A percentile compares a stretch with the other conserved stretches of the same genome.
phyloP scores from a whole-genome alignment of 2,797 vertebrate species.

The Amphiprion clarkii region DNA sequence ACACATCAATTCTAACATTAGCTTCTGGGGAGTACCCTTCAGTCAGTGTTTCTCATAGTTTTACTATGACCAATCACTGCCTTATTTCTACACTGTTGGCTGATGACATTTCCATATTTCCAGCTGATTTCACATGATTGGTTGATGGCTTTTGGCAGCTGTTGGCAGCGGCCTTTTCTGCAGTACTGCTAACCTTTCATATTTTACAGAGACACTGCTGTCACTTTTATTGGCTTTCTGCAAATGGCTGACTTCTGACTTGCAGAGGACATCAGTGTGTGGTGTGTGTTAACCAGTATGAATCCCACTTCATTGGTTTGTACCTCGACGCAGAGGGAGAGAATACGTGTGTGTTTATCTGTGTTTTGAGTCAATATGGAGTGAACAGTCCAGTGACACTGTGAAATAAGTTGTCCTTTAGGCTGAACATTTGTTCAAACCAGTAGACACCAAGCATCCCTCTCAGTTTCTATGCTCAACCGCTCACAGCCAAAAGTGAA shows the following conservation, averaged over 20 bases:
- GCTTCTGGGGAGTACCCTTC: background rate
- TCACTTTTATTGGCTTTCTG: conserved; percentile 58
- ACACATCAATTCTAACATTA: background rate
- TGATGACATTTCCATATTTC: conserved; percentile 57
- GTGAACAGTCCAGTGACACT: conserved; percentile 46
- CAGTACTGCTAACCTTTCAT: conserved; percentile 52
- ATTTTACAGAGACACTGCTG: conserved; percentile 45
- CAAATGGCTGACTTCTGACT: conserved; percentile 62
- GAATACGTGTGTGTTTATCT: conserved; percentile 29
- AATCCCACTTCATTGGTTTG: background rate
- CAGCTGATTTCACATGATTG: conserved; percentile 57
- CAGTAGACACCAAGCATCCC: conserved; percentile 19
- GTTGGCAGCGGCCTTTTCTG: conserved; percentile 19
- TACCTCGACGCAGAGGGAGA: background rate
- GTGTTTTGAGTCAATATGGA: conserved; percentile 45
- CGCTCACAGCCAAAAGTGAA: too few species aligned
- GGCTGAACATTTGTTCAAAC: conserved; percentile 53
- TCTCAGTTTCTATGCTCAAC: background rate
- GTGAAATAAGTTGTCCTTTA: conserved; percentile 66
- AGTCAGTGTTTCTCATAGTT: background rate
- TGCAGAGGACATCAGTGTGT: conserved; percentile 34
- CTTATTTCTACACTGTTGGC: conserved; percentile 35
- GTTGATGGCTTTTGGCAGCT: conserved; percentile 44
- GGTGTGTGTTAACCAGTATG: background rate
- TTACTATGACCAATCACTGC: conserved; percentile 10